Base-by-base conservation (phyloP, 2,113 vertebrate species). In the Chloroceryle aenea region DNA sequence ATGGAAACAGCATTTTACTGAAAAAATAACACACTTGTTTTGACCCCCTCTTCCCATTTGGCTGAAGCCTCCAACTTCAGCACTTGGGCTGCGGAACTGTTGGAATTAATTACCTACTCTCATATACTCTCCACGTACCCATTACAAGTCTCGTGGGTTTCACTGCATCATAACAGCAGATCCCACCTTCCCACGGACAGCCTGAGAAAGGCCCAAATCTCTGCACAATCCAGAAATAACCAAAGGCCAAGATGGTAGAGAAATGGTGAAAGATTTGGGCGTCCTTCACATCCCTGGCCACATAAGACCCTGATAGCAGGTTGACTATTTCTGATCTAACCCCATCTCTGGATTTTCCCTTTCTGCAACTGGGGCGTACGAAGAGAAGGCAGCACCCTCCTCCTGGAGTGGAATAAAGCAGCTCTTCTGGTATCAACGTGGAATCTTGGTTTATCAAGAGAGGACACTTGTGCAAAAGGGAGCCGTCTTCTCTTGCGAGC, bases 11-110 rank as follows among this genome's bases (percentile, higher is more conserved):
- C 56, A 10, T 18, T 74, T 38, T 40, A 48, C 87, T 79, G 55
- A 85, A 61, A 87, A 96, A 90, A 52, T 42, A 90, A 55, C 61
- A 40, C 32, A 2, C 61, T 82, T 69, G 76, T 72, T 48, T 50
- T 92, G 92, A 96, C 93, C 96, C 82, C 66, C 78, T 47, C 83
- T 59, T 76, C 32, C 32, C 32, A 2, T 84, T 67, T 63, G 85
- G 85, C 61, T 94, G 73, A 80, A 92, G 87, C 79, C 87, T 91
- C 61, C 67, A 58, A 43, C 66, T 90, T 77, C 32, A 11, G 53
- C 53, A 53, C 27, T 93, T 67, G 43, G 25, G 76, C 25, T 47
- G 64, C 69, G 89, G 81, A 87, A 50, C 66, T 58, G 85, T 71
- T 52, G 68, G 87, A 96, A 96, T 62, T 74, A 80, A 55, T 58